Evolutionary conservation across 2,113 vertebrate genomes (phyloP), one percentile per base, ranked within the genome.

Genomic region (Indicator maculatus): DNA sequence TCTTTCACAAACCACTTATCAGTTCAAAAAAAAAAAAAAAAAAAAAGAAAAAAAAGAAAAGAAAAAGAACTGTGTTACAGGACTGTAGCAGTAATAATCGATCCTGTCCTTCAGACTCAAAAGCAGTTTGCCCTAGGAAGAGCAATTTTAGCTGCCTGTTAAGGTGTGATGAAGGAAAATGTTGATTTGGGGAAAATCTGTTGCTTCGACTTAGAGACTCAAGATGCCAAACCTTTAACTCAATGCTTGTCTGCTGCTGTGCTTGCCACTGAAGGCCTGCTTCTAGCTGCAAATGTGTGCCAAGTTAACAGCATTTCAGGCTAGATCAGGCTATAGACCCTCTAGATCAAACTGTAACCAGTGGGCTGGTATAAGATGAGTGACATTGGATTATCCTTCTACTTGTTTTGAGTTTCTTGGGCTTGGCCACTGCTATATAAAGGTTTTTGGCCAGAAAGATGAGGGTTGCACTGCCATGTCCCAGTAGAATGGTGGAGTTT

Each of bases 1-100:
- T 67, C 60, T 83, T 92, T 95, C 83, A 83, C 76, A 86, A 88
- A 83, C 73, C 53, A 71, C 41, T 64, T 86, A 30, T 13, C 2
- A 3, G 74, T 80, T 93, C 64, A 24, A 64, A 83, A 55, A 55
- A 63, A 73, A 74, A 63, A 77, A 76, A 64, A 30, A 15, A 8
- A 38, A 38, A 44, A 44, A 36, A 36, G 8, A 36, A 8, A 36
- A 36, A 36, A 36, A n/a, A n/a, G n/a, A n/a, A n/a, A n/a, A n/a
- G n/a, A n/a, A n/a, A 38, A 20, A 81, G 81, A 94, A 71, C 84
- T 95, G 52, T 91, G 26, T 89, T 89, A 70, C 77, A 73, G 45
- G 36, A 60, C 75, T 78, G 69, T 67, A 89, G 47, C 41, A 45
- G 65, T 93, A 72, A 74, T 69, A 53, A 69, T 36, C 14, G 79